A percentile compares a stretch with the other conserved stretches of the same genome.
These are phyloP conservation scores for Ormyrus nitidulus DNA, from an alignment of 2,888 invertebrate species.

Conservation along the genomic window DNA sequence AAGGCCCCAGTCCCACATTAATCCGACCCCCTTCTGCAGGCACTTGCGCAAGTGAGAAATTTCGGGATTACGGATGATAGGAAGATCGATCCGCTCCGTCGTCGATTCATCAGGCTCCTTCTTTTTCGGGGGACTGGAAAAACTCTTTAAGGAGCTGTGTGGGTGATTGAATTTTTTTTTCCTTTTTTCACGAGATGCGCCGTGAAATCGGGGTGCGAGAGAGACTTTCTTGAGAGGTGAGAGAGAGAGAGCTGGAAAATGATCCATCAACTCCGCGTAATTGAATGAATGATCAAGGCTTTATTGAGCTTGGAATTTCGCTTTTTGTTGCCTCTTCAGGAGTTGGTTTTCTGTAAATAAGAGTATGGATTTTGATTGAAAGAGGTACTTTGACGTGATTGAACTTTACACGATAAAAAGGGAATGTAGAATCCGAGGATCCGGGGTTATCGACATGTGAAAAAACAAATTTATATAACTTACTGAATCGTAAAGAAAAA, in stretches of 20 bases:
- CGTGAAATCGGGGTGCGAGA: conserved; percentile 2
- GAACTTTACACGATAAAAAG: neutral
- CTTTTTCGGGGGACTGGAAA: neutral
- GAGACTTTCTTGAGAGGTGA: neutral
- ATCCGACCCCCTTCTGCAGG: conserved; percentile 58
- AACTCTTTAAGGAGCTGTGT: conserved; percentile 9
- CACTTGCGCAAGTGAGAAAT: conserved; percentile 15
- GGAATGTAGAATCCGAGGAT: neutral
- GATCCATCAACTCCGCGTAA: conserved; percentile 8
- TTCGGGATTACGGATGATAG: neutral
- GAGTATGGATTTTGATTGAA: too few species aligned
- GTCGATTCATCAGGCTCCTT: conserved; percentile 26
- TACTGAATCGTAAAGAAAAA: too few species aligned
- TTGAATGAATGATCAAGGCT: neutral
- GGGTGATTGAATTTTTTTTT: neutral
- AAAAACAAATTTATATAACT: too few species aligned
- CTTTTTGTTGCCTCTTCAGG: too few species aligned
- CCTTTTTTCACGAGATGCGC: conserved; percentile 8
- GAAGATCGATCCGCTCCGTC: conserved; percentile 42
- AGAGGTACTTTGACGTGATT: neutral
- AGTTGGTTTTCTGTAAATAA: too few species aligned
- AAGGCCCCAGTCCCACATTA: conserved; percentile 64
- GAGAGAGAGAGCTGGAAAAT: conserved; percentile 7
- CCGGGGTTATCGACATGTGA: neutral
- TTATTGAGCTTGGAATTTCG: neutral